Evolutionary conservation across 2,797 vertebrate species (phyloP).

Genomic region (Calcarius lapponicus): DNA sequence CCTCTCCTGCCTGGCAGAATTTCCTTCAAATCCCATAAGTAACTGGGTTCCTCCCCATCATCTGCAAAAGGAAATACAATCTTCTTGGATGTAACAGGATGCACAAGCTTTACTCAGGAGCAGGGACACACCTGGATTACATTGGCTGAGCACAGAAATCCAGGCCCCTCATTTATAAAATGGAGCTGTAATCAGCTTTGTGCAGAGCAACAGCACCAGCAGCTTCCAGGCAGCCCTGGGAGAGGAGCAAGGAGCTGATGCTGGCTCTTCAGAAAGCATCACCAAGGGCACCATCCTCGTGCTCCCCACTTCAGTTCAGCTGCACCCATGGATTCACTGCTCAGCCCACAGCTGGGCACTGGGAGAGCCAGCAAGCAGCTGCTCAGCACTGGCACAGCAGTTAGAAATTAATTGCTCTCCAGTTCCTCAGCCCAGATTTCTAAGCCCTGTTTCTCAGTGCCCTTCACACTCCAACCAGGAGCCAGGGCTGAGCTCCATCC

Average conservation of each 20-base stretch:
- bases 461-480: background rate
- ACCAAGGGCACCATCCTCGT: rapidly evolving
- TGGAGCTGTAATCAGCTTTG: background rate
- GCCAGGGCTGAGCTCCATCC: background rate
- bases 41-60: background rate
- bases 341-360: background rate
- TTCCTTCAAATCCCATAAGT: background rate
- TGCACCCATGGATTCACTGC: background rate
- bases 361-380: background rate
- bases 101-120: background rate
- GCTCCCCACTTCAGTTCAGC: background rate
- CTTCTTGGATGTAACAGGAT: background rate
- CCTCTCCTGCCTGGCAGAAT: background rate
- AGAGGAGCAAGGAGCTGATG: background rate
- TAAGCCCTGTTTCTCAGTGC: background rate
- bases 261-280: background rate
- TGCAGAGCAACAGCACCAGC: background rate
- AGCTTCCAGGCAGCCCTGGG: background rate
- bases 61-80: background rate
- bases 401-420: background rate
- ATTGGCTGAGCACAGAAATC: background rate
- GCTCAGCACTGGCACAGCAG: background rate
- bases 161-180: background rate
- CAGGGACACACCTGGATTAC: background rate
- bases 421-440: background rate